A percentile compares a stretch with the other conserved stretches of the same genome.
These are phyloP conservation scores for Cavia aperea DNA, from an alignment of 2,113 vertebrate genomes.

Conservation along the genomic window DNA sequence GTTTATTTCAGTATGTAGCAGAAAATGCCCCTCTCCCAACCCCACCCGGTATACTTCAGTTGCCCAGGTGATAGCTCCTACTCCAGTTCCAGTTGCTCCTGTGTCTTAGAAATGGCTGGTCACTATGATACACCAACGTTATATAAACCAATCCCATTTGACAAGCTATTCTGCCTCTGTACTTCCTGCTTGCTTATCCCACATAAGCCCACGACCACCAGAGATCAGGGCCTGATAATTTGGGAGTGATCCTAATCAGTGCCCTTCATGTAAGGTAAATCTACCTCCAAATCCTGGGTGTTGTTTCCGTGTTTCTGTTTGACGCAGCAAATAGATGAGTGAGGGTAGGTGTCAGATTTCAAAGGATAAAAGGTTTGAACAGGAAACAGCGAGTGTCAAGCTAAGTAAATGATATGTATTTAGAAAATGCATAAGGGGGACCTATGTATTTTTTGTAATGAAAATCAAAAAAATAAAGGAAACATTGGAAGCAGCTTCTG, in stretches of 20 bases:
- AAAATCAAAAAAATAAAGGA: conserved; percentile 32
- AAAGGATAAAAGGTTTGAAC: neutral
- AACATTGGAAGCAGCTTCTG: neutral
- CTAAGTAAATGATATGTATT: neutral
- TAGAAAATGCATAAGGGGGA: neutral
- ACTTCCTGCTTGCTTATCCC: neutral
- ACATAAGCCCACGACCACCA: neutral
- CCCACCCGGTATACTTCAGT: neutral
- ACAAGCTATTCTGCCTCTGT: neutral
- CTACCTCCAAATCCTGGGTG: neutral
- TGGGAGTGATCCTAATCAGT: neutral
- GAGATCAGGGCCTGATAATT: neutral
- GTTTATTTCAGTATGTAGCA: neutral
- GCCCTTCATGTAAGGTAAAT: neutral
- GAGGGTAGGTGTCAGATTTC: neutral
- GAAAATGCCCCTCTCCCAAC: neutral
- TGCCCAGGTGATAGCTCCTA: neutral
- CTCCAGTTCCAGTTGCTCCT: neutral
- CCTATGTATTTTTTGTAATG: neutral
- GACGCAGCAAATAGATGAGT: neutral
- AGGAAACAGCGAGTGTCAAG: neutral
- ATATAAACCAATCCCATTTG: neutral
- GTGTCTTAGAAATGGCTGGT: neutral
- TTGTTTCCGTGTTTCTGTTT: neutral
- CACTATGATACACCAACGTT: neutral